Evolutionary conservation across 2,113 vertebrate genomes (phyloP).

Genomic region (Phaethon lepturus): DNA sequence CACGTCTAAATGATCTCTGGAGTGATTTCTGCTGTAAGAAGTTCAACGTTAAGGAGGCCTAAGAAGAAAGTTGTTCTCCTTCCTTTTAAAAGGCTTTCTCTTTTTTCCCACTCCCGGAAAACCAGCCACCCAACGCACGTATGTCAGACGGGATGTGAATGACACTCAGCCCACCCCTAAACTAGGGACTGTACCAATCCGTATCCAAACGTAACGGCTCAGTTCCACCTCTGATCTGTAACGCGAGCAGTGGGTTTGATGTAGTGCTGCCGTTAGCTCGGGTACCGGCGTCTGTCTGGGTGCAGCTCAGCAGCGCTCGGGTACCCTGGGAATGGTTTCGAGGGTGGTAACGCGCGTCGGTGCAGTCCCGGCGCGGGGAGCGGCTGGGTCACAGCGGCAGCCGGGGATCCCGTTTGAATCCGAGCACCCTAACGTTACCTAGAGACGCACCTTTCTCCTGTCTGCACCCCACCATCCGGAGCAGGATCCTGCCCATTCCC

Average conservation of each 20-base stretch:
- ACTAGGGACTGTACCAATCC: background rate
- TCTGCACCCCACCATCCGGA: rapidly evolving
- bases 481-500: rapidly evolving
- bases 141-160: background rate
- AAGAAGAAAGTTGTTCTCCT: background rate
- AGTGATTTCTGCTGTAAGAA: background rate
- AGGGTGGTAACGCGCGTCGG: rapidly evolving
- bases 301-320: background rate
- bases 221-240: background rate
- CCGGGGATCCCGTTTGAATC: too few relatives aligned
- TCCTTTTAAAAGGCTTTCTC: background rate
- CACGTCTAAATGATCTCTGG: conserved; percentile 36
- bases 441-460: too few relatives aligned
- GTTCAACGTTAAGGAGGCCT: background rate
- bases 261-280: background rate
- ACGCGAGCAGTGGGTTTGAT: background rate
- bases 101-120: background rate
- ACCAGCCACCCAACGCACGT: rapidly evolving
- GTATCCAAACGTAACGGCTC: background rate
- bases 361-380: background rate
- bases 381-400: rapidly evolving
- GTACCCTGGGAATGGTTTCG: background rate
- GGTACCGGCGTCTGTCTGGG: background rate
- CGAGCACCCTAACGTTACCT: rapidly evolving
- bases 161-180: background rate